phyloP scores from a whole-genome alignment of 2,888 invertebrate species.

The Boloria selene region DNA sequence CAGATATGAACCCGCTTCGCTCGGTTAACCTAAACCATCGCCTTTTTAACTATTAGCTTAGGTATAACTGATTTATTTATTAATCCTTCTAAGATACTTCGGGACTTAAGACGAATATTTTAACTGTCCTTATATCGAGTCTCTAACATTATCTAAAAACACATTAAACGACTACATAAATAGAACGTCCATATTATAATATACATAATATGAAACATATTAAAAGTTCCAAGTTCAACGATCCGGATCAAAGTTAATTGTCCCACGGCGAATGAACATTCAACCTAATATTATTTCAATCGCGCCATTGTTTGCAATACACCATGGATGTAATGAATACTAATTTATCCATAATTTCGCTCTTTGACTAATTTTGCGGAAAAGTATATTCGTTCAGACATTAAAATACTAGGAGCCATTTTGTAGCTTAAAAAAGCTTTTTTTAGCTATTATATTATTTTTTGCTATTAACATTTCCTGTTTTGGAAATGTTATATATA shows the following conservation, averaged over 20 bases:
- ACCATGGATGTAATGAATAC: conserved; percentile 17
- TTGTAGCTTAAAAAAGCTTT: conserved; percentile 7
- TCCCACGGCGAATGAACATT: conserved; percentile 29
- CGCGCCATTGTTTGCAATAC: conserved; percentile 23
- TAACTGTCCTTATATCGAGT: no score
- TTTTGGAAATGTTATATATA: not conserved
- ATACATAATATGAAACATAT: conserved; percentile 2
- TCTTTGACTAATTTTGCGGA: conserved; percentile 24
- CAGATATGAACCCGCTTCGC: no score
- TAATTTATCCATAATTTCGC: conserved; percentile 14
- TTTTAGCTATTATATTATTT: not conserved
- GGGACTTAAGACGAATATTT: no score
- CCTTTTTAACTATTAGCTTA: no score
- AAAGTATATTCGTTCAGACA: conserved; percentile 16
- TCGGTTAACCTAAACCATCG: no score
- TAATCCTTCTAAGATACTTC: no score
- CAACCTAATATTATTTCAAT: conserved; percentile 30
- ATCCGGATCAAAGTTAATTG: conserved; percentile 24
- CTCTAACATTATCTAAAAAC: no score
- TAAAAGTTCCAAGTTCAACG: conserved; percentile 22
- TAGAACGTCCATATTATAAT: no score
- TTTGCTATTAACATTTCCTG: not conserved
- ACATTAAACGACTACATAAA: not conserved
- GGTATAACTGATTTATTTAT: no score
- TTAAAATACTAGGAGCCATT: conserved; percentile 6